Percentiles rank a stretch among this genome's conserved stretches.
These are phyloP conservation scores for Mastomys natalensis DNA, from an alignment of 2,113 vertebrate species.

Conservation along the genomic window DNA sequence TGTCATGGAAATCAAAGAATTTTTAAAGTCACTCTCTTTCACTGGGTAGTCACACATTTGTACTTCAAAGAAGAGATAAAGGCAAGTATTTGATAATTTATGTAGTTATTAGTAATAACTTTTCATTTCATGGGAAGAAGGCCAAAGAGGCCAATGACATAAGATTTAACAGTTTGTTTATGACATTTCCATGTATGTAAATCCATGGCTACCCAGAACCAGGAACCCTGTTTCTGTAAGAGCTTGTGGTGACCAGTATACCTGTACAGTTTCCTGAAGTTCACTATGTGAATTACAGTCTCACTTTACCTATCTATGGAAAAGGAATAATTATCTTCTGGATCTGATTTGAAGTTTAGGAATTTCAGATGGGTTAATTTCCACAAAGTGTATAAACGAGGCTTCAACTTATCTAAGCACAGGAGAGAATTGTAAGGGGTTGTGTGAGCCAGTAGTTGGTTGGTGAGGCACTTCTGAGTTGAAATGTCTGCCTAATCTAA, in stretches of 20 bases:
- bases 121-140: not conserved
- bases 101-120: not conserved
- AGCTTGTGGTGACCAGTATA: no score
- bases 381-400: not conserved
- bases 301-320: not conserved
- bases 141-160: no score
- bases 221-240: no score
- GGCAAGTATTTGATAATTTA: not conserved
- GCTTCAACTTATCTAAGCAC: not conserved
- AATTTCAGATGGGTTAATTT: not conserved
- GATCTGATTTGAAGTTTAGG: not conserved
- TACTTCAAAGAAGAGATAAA: not conserved
- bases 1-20: not conserved
- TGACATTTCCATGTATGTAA: not conserved
- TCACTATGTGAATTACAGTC: not conserved
- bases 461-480: not conserved
- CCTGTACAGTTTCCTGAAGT: not conserved
- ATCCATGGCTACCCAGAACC: not conserved
- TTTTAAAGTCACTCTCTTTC: not conserved
- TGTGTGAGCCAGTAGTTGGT: no score
- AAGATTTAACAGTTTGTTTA: not conserved
- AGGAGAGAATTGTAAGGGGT: no score
- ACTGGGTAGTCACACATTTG: not conserved
- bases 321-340: not conserved
- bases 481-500: not conserved